Conservation (phyloP, 2,797 vertebrate genomes). For the Lacerta bilineata region DNA sequence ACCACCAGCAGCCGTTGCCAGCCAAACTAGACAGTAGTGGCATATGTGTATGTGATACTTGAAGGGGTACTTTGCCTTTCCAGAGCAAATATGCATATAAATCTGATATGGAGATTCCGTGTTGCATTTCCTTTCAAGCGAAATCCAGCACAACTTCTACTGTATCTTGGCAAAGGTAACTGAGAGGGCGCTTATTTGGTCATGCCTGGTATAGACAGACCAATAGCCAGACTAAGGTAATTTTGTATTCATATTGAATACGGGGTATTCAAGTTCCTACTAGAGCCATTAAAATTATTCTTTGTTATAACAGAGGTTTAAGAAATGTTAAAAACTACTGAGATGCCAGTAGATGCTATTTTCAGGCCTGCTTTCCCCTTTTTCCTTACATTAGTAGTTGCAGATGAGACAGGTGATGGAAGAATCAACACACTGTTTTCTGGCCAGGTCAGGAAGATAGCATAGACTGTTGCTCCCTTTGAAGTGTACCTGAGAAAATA, state of each 20-base stretch:
- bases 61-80: too few species aligned
- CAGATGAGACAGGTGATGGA: conserved; percentile 78
- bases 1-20: too few species aligned
- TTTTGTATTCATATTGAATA: not conserved
- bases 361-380: not conserved
- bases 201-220: not conserved
- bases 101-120: too few species aligned
- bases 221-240: not conserved
- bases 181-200: too few species aligned
- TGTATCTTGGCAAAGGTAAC: too few species aligned
- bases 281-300: not conserved
- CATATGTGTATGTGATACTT: too few species aligned
- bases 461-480: conserved; percentile 85
- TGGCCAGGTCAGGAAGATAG: conserved; percentile 86
- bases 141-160: too few species aligned
- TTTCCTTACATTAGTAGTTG: conserved; percentile 82
- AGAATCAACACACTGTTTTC: conserved; percentile 77
- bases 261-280: not conserved
- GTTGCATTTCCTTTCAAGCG: too few species aligned
- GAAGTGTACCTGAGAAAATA: conserved; percentile 87
- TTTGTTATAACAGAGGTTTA: not conserved
- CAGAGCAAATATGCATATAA: too few species aligned
- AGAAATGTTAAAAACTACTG: not conserved
- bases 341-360: not conserved
- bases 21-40: too few species aligned